Percentiles rank a stretch among this genome's conserved stretches.
Conservation (phyloP, 1,140 invertebrate species). For the Lutraria rhynchaena region DNA sequence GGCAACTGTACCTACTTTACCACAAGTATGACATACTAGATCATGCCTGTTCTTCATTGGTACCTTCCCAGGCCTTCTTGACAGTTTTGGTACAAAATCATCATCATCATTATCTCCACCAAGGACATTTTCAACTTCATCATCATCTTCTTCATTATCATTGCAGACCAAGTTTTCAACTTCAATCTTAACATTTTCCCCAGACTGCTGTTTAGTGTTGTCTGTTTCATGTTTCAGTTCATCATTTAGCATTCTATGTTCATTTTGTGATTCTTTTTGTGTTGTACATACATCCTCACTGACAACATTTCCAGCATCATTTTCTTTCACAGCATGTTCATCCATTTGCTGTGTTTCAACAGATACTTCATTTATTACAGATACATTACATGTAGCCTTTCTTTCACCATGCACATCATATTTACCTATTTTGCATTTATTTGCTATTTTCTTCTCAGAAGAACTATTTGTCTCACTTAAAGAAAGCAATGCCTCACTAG, state of each 20-base stretch:
- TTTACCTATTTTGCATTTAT: background rate
- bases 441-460: background rate
- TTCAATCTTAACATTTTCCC: background rate
- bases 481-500: background rate
- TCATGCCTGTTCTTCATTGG: conserved; percentile 18
- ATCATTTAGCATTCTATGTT: background rate
- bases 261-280: too few relatives aligned
- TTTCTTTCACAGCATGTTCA: too few relatives aligned
- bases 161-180: background rate
- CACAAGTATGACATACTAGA: conserved; percentile 30
- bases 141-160: background rate
- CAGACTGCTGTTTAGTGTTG: background rate
- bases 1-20: conserved; percentile 22
- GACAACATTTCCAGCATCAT: too few relatives aligned
- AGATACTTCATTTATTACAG: too few relatives aligned
- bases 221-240: background rate
- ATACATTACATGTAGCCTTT: too few relatives aligned
- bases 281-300: too few relatives aligned
- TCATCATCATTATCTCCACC: background rate
- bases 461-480: background rate
- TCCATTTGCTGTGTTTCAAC: too few relatives aligned
- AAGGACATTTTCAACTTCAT: conserved; percentile 5
- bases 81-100: background rate
- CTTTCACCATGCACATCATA: background rate
- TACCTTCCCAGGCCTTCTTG: background rate